A percentile compares a stretch with the other conserved stretches of the same genome.
phyloP scores from a whole-genome alignment of 2,888 invertebrate species.

The Orthosia gothica region DNA sequence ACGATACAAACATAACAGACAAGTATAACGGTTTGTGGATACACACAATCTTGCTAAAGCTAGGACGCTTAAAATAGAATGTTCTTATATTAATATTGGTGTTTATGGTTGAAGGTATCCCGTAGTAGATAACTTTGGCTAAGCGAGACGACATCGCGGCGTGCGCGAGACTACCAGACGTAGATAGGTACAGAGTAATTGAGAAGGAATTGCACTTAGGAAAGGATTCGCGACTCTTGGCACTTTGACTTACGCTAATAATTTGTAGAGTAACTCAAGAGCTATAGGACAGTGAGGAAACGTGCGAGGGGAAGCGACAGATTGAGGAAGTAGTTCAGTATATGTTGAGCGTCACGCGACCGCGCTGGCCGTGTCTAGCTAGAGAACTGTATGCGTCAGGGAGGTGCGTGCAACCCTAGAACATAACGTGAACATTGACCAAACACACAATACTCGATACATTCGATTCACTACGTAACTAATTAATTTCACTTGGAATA shows the following conservation, averaged over 20 bases:
- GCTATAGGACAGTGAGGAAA: slow-evolving; percentile 50
- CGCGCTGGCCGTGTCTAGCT: slow-evolving; percentile 14
- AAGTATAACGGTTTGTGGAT: slow-evolving; percentile 53
- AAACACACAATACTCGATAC: slow-evolving; percentile 80
- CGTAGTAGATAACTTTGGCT: slow-evolving; percentile 72
- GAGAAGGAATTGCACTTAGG: slow-evolving; percentile 89
- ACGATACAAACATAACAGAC: slow-evolving; percentile 50
- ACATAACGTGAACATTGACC: slow-evolving; percentile 70
- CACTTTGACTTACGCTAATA: slow-evolving; percentile 89
- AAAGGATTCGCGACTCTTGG: slow-evolving; percentile 87
- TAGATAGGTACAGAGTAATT: slow-evolving; percentile 79
- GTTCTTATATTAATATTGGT: slow-evolving; percentile 54
- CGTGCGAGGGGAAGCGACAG: slow-evolving; percentile 53
- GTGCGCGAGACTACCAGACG: slow-evolving; percentile 64
- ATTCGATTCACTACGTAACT: slow-evolving; percentile 81
- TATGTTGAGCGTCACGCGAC: slow-evolving; percentile 30
- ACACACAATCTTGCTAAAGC: slow-evolving; percentile 59
- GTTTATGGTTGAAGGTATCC: slow-evolving; percentile 75
- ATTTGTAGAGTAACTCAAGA: slow-evolving; percentile 69
- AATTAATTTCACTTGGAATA: slow-evolving; percentile 81
- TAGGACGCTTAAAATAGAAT: slow-evolving; percentile 50
- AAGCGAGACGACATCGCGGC: slow-evolving; percentile 74
- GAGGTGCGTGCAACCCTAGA: slow-evolving; percentile 55
- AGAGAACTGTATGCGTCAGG: slow-evolving; percentile 11
- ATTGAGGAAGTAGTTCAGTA: slow-evolving; percentile 15